Conservation (phyloP, 92 coral and sea anemone species). For the Umimayanthus chanpuru region DNA sequence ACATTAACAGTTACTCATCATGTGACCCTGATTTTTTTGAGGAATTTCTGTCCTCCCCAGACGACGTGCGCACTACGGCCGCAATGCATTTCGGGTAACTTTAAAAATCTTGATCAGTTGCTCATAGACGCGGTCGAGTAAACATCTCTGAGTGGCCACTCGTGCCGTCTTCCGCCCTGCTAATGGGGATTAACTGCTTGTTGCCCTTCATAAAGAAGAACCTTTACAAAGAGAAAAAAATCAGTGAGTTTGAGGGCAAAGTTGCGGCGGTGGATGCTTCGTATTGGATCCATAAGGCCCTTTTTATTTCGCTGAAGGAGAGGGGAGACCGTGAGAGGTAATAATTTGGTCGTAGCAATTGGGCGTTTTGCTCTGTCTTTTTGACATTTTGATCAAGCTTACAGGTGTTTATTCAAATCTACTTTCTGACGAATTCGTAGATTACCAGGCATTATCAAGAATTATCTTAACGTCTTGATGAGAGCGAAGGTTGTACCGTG, state of each 20-base stretch:
- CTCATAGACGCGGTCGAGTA: too few species aligned
- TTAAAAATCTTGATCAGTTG: too few species aligned
- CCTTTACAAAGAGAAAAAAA: too few species aligned
- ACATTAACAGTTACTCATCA: slow-evolving; percentile 18
- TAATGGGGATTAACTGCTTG: too few species aligned
- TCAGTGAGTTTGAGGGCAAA: neutral
- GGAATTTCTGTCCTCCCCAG: slow-evolving; percentile 31
- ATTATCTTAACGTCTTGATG: neutral
- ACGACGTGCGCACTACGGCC: too few species aligned
- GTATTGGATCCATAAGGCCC: neutral
- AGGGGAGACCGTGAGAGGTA: neutral
- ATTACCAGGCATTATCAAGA: neutral
- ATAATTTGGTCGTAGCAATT: neutral
- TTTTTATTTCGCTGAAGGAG: slow-evolving; percentile 8
- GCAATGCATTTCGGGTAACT: too few species aligned
- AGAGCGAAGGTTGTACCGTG: neutral
- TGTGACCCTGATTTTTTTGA: slow-evolving; percentile 51
- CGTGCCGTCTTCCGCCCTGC: too few species aligned
- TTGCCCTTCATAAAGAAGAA: too few species aligned
- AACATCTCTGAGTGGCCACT: too few species aligned
- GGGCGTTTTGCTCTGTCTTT: neutral
- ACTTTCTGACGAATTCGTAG: neutral
- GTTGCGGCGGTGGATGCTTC: neutral
- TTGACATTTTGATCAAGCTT: neutral
- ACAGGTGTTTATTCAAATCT: neutral